Conservation (phyloP, 2,113 vertebrate species). For the Pomatorhinus ruficollis region DNA sequence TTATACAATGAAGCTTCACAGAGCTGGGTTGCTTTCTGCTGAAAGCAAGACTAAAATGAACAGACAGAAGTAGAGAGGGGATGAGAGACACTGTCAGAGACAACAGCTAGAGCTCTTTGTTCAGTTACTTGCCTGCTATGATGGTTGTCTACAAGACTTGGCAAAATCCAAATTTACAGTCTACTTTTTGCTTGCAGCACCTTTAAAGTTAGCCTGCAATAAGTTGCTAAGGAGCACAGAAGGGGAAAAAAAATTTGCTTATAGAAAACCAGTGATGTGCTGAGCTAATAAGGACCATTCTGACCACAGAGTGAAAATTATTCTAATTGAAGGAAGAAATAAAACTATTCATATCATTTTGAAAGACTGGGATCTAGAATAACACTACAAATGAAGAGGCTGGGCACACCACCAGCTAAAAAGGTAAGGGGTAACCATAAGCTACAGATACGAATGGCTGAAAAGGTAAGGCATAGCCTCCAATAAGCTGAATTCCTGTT, state of each 20-base stretch:
- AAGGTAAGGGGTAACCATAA: background rate
- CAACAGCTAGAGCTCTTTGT: background rate
- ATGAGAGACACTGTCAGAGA: background rate
- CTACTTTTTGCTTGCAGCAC: background rate
- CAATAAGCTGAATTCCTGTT: constrained; percentile 18
- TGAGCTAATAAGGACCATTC: background rate
- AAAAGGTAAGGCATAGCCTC: background rate
- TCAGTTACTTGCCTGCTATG: background rate
- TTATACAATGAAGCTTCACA: background rate
- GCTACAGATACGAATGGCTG: background rate
- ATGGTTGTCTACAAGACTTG: background rate
- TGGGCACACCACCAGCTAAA: background rate
- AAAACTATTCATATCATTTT: background rate
- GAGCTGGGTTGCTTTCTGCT: background rate
- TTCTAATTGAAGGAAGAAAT: background rate
- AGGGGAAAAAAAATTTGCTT: background rate
- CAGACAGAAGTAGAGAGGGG: background rate
- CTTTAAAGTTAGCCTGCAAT: background rate
- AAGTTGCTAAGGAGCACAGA: background rate
- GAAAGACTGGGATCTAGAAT: background rate
- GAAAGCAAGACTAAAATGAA: background rate
- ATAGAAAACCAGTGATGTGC: background rate
- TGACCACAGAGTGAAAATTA: background rate
- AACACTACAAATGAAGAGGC: background rate
- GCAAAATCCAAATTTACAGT: background rate